Percentiles rank a stretch among this genome's conserved stretches.
phyloP scores from a whole-genome alignment of 2,113 vertebrate species.

The Myiozetetes cayanensis region DNA sequence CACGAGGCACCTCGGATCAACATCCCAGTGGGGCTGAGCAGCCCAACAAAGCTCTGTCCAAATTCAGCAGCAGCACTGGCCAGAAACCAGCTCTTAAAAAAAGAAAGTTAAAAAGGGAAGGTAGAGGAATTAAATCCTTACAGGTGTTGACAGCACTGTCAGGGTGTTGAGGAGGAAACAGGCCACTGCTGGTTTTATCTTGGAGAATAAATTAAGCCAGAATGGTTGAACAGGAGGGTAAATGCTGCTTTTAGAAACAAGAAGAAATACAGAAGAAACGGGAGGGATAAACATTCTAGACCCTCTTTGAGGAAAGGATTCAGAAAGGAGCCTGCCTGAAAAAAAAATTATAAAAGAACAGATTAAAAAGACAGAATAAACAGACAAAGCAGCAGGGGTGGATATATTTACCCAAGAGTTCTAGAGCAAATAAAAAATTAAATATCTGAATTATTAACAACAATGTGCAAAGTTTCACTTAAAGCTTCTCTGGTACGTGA shows the following conservation, averaged over 20 bases:
- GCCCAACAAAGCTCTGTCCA: neutral
- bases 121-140: constrained; percentile 22
- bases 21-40: fast-evolving
- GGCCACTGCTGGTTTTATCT: neutral
- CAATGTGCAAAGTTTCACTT: neutral
- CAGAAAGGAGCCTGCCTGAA: neutral
- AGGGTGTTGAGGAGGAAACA: neutral
- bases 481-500: neutral
- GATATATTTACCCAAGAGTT: neutral
- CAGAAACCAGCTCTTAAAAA: neutral
- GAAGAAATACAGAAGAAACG: neutral
- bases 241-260: neutral
- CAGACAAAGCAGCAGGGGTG: neutral
- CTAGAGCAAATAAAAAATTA: neutral
- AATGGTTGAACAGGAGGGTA: neutral
- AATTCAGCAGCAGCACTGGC: neutral
- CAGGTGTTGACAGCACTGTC: neutral
- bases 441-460: constrained; percentile 43
- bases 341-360: neutral
- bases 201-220: neutral
- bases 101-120: neutral
- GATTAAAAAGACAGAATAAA: neutral
- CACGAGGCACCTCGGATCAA: fast-evolving
- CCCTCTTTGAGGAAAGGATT: neutral
- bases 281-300: neutral